Evolutionary conservation across 2,888 invertebrate genomes (phyloP).

Genomic region (Conistra vaccinii): DNA sequence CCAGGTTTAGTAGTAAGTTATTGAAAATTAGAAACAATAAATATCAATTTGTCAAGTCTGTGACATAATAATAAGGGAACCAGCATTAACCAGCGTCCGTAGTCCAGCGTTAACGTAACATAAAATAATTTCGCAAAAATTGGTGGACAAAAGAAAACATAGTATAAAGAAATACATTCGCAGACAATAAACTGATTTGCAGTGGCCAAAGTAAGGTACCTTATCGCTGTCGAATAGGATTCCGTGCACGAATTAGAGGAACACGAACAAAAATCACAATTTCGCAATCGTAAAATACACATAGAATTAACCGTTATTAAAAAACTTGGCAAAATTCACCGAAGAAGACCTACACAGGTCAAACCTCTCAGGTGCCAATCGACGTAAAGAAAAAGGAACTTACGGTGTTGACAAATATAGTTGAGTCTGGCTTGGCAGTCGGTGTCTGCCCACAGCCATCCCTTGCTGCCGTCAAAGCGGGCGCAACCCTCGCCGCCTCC

Average conservation of each 20-base stretch:
- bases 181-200: slow-evolving; percentile 2
- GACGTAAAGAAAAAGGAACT: slow-evolving; percentile 86
- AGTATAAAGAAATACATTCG: slow-evolving; percentile 1
- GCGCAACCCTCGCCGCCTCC: slow-evolving; percentile 96
- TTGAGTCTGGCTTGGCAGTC: slow-evolving; percentile 96
- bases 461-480: slow-evolving; percentile 97
- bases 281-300: slow-evolving; percentile 30
- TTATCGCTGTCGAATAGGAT: background rate
- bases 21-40: background rate
- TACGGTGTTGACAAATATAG: slow-evolving; percentile 98
- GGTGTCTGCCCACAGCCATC: slow-evolving; percentile 98
- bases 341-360: background rate
- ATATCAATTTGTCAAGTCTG: background rate
- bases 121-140: background rate
- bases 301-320: background rate
- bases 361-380: background rate
- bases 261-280: background rate
- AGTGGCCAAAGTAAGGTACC: background rate
- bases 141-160: background rate
- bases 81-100: too few species aligned
- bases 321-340: background rate
- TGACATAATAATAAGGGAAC: background rate
- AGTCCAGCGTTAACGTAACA: background rate
- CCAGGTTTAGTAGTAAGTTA: too few species aligned
- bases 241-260: background rate